phyloP scores from a whole-genome alignment of 1,140 invertebrate species.

The Chrysopa pallens region DNA sequence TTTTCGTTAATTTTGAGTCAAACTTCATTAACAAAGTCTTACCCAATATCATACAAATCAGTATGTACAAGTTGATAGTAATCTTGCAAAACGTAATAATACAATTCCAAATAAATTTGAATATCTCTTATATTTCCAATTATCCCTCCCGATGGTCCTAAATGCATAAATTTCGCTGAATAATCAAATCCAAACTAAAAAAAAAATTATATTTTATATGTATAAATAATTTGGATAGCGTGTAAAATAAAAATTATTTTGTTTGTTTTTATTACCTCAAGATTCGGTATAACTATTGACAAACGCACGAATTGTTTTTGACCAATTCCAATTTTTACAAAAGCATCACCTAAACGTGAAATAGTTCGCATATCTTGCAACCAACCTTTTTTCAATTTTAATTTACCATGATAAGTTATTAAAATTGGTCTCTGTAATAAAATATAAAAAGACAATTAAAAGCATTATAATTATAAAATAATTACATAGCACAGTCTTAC shows the following conservation, averaged over 20 bases:
- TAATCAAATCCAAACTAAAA: neutral
- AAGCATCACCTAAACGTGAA: slow-evolving; percentile 21
- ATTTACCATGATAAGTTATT: slow-evolving; percentile 26
- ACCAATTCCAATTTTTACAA: slow-evolving; percentile 8
- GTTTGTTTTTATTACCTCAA: neutral
- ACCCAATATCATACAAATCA: too few species aligned
- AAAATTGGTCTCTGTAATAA: slow-evolving; percentile 16
- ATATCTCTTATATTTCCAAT: neutral
- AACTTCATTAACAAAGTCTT: too few species aligned
- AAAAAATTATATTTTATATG: neutral
- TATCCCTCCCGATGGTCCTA: neutral
- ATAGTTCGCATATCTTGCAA: slow-evolving; percentile 25
- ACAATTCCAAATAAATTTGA: neutral
- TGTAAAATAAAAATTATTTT: neutral
- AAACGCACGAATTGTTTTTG: too few species aligned
- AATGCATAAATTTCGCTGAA: neutral
- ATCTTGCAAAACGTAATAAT: too few species aligned
- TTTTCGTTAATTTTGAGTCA: too few species aligned
- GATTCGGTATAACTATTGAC: too few species aligned
- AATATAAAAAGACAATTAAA: too few species aligned
- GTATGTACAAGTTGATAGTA: too few species aligned
- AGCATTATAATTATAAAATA: too few species aligned
- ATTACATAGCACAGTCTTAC: too few species aligned
- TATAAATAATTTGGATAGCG: neutral
- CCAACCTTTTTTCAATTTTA: slow-evolving; percentile 22